These are phyloP conservation scores for Neomorphus geoffroyi DNA, from an alignment of 2,797 vertebrate species.

Conservation along the genomic window DNA sequence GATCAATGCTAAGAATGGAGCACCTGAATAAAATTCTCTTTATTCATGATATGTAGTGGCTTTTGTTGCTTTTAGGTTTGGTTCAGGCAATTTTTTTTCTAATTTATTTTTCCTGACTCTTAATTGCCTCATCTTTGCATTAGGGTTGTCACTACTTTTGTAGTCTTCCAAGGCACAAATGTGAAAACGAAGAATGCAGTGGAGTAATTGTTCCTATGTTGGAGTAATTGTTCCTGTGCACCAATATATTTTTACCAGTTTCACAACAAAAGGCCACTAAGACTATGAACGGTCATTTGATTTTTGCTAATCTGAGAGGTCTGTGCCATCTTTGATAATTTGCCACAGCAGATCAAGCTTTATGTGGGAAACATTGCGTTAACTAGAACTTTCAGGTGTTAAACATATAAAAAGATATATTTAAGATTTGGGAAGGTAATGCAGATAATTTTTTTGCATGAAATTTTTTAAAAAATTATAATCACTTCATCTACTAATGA, in stretches of 20 bases:
- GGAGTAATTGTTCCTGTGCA: not conserved
- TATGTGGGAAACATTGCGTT: slow-evolving; percentile 28
- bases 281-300: slow-evolving; percentile 11
- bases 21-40: not conserved
- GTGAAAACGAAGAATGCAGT: not conserved
- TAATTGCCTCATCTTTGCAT: not conserved
- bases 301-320: slow-evolving; percentile 49
- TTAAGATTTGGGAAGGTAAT: slow-evolving; percentile 5
- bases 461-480: not conserved
- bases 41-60: not conserved
- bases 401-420: not conserved
- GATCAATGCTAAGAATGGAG: not conserved
- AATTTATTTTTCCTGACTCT: not conserved
- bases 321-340: slow-evolving; percentile 49
- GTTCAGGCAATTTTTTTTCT: not conserved
- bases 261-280: not conserved
- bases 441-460: not conserved
- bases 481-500: not conserved
- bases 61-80: not conserved
- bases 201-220: not conserved
- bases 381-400: not conserved
- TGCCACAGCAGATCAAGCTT: slow-evolving; percentile 9
- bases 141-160: not conserved
- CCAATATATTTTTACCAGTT: not conserved
- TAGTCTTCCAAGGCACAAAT: not conserved